A percentile compares a stretch with the other conserved stretches of the same genome.
Conservation (phyloP, 2,797 vertebrate species). For the Alcedo quadribrachys region DNA sequence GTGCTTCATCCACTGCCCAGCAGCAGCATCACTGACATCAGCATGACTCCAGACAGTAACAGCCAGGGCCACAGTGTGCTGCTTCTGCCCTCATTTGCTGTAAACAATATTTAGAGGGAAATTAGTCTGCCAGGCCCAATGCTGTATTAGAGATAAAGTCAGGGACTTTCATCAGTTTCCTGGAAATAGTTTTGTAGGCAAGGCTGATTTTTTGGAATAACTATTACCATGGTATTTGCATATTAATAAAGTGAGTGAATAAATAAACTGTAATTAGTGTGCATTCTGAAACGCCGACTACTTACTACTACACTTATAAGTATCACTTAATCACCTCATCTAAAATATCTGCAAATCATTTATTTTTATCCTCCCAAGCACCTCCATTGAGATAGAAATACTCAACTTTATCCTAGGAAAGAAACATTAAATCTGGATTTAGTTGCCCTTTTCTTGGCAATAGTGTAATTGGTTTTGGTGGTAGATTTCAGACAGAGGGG, state of each 20-base stretch:
- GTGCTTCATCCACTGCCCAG: not conserved
- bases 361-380: not conserved
- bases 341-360: not conserved
- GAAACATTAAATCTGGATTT: not conserved
- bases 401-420: not conserved
- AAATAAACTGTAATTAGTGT: not conserved
- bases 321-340: not conserved
- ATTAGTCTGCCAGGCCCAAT: not conserved
- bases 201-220: slow-evolving; percentile 6
- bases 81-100: not conserved
- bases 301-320: not conserved
- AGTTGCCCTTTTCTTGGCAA: not conserved
- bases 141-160: not conserved
- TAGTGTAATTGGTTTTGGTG: not conserved
- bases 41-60: not conserved
- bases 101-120: not conserved
- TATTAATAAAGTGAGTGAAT: not conserved
- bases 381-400: not conserved
- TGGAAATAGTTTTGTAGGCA: not conserved
- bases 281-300: not conserved
- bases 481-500: not conserved
- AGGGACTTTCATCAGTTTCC: not conserved
- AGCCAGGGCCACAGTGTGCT: not conserved
- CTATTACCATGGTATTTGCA: not conserved
- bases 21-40: not conserved